phyloP scores from a whole-genome alignment of 1,140 invertebrate genomes.

The Drosophila trapezifrons region DNA sequence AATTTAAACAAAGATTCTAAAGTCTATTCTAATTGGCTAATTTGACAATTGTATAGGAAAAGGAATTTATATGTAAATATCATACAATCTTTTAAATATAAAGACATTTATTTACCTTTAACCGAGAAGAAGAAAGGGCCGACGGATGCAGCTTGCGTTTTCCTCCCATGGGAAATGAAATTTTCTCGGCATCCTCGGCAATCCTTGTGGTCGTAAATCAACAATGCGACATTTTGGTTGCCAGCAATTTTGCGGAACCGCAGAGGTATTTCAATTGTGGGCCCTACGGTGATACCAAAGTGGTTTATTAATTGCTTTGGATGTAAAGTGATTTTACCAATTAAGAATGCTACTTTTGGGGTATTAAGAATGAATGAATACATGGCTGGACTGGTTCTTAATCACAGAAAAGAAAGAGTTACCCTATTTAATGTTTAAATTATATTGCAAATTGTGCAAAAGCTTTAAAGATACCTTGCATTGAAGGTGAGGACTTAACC shows the following conservation, averaged over 20 bases:
- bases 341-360: not conserved
- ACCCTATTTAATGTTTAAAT: not conserved
- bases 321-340: not conserved
- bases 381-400: too few relatives aligned
- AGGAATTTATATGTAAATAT: not conserved
- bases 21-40: not conserved
- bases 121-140: not conserved
- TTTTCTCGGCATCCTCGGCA: conserved; percentile 8
- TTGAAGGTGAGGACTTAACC: not conserved
- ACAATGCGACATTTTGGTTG: conserved; percentile 21
- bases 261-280: conserved; percentile 10
- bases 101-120: not conserved
- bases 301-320: conserved; percentile 7
- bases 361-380: not conserved
- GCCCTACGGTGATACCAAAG: not conserved
- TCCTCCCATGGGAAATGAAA: not conserved
- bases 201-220: conserved; percentile 11
- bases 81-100: not conserved
- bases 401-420: not conserved
- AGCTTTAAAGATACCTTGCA: not conserved
- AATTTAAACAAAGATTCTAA: not conserved
- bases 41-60: not conserved
- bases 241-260: conserved; percentile 1
- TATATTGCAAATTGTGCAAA: not conserved
- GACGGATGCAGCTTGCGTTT: not conserved